Conservation (phyloP, 2,797 vertebrate genomes). For the Carapus acus region DNA sequence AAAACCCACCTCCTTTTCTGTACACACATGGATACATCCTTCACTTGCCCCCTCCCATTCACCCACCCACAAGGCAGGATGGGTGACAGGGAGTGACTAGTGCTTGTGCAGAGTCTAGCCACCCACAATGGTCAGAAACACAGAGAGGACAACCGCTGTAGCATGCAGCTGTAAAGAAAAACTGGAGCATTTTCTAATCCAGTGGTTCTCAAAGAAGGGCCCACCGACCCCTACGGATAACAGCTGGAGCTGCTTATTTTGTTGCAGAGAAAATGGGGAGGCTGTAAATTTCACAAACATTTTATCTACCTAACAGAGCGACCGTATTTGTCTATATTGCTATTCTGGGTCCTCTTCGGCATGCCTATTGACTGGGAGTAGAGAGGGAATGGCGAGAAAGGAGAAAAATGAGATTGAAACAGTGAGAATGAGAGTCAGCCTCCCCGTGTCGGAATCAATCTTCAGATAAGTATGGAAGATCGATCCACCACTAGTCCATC, state of each 20-base stretch:
- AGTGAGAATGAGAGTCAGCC: constrained; percentile 36
- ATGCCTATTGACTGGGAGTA: constrained; percentile 9
- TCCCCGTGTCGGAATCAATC: constrained; percentile 67
- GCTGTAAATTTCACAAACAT: constrained; percentile 11
- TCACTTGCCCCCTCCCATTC: constrained; percentile 28
- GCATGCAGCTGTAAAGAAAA: constrained; percentile 51
- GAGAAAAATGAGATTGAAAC: constrained; percentile 29
- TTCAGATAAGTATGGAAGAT: constrained; percentile 68
- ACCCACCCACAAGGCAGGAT: constrained; percentile 42
- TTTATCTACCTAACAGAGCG: constrained; percentile 8
- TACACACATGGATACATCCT: constrained; percentile 51
- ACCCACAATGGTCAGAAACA: constrained; percentile 36
- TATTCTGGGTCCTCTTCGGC: neutral
- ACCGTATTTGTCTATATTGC: constrained; percentile 8
- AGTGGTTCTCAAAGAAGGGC: constrained; percentile 47
- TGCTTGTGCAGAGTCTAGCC: constrained; percentile 48
- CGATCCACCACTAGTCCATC: constrained; percentile 63
- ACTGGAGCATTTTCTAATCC: constrained; percentile 48
- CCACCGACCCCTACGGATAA: constrained; percentile 17
- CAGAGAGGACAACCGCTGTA: constrained; percentile 49
- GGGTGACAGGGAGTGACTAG: constrained; percentile 41
- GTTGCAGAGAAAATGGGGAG: constrained; percentile 24
- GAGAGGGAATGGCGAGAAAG: constrained; percentile 15
- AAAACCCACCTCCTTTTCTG: constrained; percentile 48
- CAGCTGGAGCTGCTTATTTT: too few species aligned